These are phyloP conservation scores for Onychostruthus taczanowskii DNA, from an alignment of 2,113 vertebrate species.

Conservation along the genomic window DNA sequence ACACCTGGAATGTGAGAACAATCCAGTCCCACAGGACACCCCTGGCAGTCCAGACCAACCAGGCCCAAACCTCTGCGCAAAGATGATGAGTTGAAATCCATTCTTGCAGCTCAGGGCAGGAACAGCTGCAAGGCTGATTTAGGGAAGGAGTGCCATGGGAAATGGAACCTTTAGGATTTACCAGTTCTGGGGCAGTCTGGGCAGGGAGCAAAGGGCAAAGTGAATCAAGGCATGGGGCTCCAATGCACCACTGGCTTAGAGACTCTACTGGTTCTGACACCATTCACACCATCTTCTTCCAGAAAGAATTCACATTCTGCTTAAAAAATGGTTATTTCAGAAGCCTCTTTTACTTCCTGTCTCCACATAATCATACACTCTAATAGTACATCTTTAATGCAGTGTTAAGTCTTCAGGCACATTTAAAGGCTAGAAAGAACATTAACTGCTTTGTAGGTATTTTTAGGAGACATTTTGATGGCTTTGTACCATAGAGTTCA, in stretches of 20 bases:
- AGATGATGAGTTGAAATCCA: neutral
- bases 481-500: neutral
- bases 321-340: neutral
- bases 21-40: too few species aligned
- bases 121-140: neutral
- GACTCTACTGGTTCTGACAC: neutral
- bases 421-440: neutral
- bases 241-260: neutral
- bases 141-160: neutral
- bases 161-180: neutral
- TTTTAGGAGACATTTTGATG: neutral
- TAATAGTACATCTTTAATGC: slow-evolving; percentile 11
- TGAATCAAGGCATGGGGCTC: neutral
- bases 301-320: neutral
- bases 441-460: neutral
- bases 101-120: neutral
- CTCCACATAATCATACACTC: neutral
- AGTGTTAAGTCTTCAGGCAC: neutral
- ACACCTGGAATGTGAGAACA: neutral
- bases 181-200: neutral
- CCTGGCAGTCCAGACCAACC: neutral
- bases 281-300: neutral
- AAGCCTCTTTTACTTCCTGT: neutral
- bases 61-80: rapidly evolving
- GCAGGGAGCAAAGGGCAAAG: neutral